Percentiles rank a stretch among this genome's conserved stretches.
Conservation (phyloP, 2,797 vertebrate genomes). For the Bovichtus variegatus region DNA sequence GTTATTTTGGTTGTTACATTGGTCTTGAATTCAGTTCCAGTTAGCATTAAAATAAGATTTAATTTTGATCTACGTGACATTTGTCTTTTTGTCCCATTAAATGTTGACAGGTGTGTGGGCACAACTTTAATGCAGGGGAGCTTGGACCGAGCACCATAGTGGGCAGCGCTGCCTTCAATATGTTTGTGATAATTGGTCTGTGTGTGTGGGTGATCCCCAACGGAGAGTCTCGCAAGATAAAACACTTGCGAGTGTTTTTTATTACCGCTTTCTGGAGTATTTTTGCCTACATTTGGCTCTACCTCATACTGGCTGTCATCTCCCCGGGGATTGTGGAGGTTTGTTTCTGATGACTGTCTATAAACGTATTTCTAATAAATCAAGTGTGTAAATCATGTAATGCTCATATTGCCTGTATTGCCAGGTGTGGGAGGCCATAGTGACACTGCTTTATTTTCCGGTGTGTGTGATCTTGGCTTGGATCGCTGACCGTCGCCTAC, state of each 20-base stretch:
- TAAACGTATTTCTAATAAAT: background rate
- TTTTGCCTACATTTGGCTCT: constrained; percentile 97
- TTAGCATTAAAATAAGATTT: background rate
- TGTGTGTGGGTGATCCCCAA: constrained; percentile 92
- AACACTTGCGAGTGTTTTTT: constrained; percentile 95
- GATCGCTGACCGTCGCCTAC: constrained; percentile 93
- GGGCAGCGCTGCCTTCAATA: constrained; percentile 97
- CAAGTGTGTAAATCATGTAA: background rate
- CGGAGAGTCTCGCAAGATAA: constrained; percentile 92
- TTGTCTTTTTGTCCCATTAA: constrained; percentile 12
- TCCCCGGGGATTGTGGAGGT: constrained; percentile 92
- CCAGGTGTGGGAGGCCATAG: constrained; percentile 93
- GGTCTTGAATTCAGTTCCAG: background rate
- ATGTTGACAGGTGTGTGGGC: constrained; percentile 87
- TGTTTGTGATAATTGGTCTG: constrained; percentile 95
- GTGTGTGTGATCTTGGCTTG: constrained; percentile 94
- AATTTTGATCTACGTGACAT: background rate
- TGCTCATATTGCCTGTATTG: constrained; percentile 13
- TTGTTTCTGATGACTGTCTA: constrained; percentile 15
- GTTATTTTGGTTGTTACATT: background rate
- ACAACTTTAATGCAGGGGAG: constrained; percentile 93
- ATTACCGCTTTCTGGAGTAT: constrained; percentile 95
- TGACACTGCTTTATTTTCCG: constrained; percentile 94
- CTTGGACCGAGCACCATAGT: constrained; percentile 95
- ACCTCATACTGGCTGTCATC: constrained; percentile 94